phyloP scores from a whole-genome alignment of 2,797 vertebrate genomes.

The Lutjanus campechanus region DNA sequence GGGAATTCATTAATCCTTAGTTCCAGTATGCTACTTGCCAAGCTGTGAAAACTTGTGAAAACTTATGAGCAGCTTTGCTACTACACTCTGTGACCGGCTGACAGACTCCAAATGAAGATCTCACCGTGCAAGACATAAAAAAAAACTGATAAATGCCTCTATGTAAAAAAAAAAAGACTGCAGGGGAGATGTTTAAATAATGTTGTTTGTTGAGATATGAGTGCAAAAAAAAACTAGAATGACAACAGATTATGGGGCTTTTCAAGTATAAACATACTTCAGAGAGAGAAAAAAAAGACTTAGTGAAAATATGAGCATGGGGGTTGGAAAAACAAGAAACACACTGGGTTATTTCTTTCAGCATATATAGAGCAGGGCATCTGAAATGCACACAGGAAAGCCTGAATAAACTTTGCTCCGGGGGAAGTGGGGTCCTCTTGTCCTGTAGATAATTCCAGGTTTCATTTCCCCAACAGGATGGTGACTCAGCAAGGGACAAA shows the following conservation, averaged over 20 bases:
- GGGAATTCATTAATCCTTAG: constrained; percentile 79
- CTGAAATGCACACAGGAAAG: constrained; percentile 77
- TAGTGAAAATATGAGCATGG: not conserved
- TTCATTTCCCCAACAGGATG: constrained; percentile 82
- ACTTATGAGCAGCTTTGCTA: constrained; percentile 45
- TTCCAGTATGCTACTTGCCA: constrained; percentile 66
- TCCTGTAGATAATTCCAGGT: constrained; percentile 74
- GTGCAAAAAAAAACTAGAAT: constrained; percentile 13
- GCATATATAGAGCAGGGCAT: constrained; percentile 51
- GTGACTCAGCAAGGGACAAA: constrained; percentile 77
- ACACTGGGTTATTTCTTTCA: constrained; percentile 41
- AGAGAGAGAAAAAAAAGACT: constrained; percentile 7
- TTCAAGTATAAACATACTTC: constrained; percentile 42
- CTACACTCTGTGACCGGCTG: constrained; percentile 36
- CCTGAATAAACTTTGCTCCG: constrained; percentile 81
- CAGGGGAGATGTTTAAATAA: constrained; percentile 14
- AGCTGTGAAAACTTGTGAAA: constrained; percentile 57
- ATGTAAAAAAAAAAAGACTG: not conserved
- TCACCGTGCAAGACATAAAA: constrained; percentile 20
- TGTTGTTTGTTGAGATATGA: constrained; percentile 24
- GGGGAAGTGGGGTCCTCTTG: constrained; percentile 66
- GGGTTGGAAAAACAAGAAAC: constrained; percentile 32
- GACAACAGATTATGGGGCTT: constrained; percentile 40
- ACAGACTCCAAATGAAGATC: constrained; percentile 43
- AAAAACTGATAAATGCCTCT: constrained; percentile 18